Evolutionary conservation across 2,797 vertebrate species (phyloP).

Genomic region (Australoheros facetus): DNA sequence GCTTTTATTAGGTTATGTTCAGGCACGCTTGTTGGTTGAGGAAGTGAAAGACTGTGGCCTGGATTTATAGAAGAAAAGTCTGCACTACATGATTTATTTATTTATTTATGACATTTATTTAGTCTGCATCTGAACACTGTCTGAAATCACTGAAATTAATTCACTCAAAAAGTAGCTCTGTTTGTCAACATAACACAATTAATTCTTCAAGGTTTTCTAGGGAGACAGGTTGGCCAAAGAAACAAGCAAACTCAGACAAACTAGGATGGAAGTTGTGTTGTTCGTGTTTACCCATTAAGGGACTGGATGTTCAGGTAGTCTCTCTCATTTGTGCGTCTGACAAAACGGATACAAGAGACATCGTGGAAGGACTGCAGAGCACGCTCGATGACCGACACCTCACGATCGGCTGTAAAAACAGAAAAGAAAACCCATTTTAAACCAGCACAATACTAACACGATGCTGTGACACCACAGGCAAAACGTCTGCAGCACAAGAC

Average conservation of each 20-base stretch:
- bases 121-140: neutral
- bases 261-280: neutral
- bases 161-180: neutral
- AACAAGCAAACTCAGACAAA: neutral
- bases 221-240: neutral
- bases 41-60: neutral
- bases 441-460: neutral
- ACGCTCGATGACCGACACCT: slow-evolving; percentile 65
- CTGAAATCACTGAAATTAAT: neutral
- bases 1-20: neutral
- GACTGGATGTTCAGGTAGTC: slow-evolving; percentile 73
- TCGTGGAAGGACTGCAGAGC: slow-evolving; percentile 65
- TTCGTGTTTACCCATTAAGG: slow-evolving; percentile 39
- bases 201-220: neutral
- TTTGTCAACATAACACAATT: neutral
- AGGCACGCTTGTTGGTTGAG: neutral
- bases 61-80: neutral
- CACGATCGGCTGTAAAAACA: slow-evolving; percentile 52
- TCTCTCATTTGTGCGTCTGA: slow-evolving; percentile 46
- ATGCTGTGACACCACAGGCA: neutral
- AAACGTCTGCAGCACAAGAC: neutral
- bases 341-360: slow-evolving; percentile 70
- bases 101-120: neutral
- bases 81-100: neutral
- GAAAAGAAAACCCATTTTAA: neutral